These are phyloP conservation scores for Chromis chromis DNA, from an alignment of 2,797 vertebrate species.

Conservation along the genomic window DNA sequence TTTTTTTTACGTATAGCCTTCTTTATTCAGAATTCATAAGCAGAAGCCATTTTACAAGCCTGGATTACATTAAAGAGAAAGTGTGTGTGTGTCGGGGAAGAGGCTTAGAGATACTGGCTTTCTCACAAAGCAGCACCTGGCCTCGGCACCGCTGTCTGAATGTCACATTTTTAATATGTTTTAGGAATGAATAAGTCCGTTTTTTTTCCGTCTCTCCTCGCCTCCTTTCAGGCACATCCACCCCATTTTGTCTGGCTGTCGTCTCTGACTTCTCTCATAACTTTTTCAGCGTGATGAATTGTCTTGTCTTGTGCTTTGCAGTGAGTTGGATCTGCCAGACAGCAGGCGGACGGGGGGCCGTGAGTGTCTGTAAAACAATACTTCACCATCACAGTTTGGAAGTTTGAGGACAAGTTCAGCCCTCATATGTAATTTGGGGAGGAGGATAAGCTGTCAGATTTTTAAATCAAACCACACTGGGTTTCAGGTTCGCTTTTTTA, in stretches of 20 bases:
- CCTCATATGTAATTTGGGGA: slow-evolving; percentile 8
- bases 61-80: slow-evolving; percentile 49
- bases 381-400: slow-evolving; percentile 9
- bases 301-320: slow-evolving; percentile 9
- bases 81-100: slow-evolving; percentile 5
- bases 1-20: slow-evolving; percentile 46
- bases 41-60: slow-evolving; percentile 62
- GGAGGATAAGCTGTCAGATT: slow-evolving; percentile 3
- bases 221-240: not conserved
- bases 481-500: not conserved
- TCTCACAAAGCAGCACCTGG: slow-evolving; percentile 44
- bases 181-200: slow-evolving; percentile 25
- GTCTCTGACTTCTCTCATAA: slow-evolving; percentile 22
- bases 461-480: not conserved
- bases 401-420: not conserved
- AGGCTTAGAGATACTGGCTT: slow-evolving; percentile 18
- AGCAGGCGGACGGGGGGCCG: slow-evolving; percentile 1
- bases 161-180: slow-evolving; percentile 58
- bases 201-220: not conserved
- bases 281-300: slow-evolving; percentile 20
- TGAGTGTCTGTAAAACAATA: slow-evolving; percentile 21
- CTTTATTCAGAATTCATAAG: slow-evolving; percentile 67
- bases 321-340: slow-evolving; percentile 5
- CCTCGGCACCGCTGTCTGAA: slow-evolving; percentile 32
- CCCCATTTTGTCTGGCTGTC: slow-evolving; percentile 11